Evolutionary conservation across 1,140 invertebrate genomes (phyloP).

Genomic region (Papilio dardanus): DNA sequence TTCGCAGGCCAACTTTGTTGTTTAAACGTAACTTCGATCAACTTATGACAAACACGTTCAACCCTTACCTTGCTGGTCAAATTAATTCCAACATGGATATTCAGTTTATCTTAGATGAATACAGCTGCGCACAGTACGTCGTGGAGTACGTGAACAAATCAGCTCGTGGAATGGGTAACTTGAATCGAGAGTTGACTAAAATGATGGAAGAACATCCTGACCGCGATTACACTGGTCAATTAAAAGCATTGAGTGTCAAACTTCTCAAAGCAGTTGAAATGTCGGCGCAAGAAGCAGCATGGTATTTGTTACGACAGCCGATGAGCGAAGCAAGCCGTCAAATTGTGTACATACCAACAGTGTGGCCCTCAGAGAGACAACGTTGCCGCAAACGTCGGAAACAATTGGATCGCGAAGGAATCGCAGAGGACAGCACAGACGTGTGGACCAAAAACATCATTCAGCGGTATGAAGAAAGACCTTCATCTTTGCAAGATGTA

Average conservation of each 20-base stretch:
- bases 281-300: constrained; percentile 73
- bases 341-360: constrained; percentile 66
- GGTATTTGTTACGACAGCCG: constrained; percentile 64
- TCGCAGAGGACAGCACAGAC: constrained; percentile 57
- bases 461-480: constrained; percentile 60
- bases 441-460: constrained; percentile 59
- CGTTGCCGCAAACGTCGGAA: constrained; percentile 55
- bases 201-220: constrained; percentile 65
- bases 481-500: constrained; percentile 52
- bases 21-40: constrained; percentile 56
- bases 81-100: constrained; percentile 66
- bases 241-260: constrained; percentile 64
- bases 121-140: constrained; percentile 59
- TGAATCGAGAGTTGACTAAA: constrained; percentile 58
- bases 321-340: constrained; percentile 52
- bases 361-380: constrained; percentile 64
- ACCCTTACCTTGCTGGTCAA: constrained; percentile 57
- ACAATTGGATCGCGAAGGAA: constrained; percentile 54
- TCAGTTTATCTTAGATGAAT: constrained; percentile 72
- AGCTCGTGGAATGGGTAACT: constrained; percentile 62
- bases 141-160: constrained; percentile 73
- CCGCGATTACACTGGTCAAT: constrained; percentile 48
- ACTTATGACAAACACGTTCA: constrained; percentile 64
- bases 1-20: constrained; percentile 53
- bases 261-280: constrained; percentile 70